Conservation (phyloP, 2,888 invertebrate species). For the Synanthedon tipuliformis region DNA sequence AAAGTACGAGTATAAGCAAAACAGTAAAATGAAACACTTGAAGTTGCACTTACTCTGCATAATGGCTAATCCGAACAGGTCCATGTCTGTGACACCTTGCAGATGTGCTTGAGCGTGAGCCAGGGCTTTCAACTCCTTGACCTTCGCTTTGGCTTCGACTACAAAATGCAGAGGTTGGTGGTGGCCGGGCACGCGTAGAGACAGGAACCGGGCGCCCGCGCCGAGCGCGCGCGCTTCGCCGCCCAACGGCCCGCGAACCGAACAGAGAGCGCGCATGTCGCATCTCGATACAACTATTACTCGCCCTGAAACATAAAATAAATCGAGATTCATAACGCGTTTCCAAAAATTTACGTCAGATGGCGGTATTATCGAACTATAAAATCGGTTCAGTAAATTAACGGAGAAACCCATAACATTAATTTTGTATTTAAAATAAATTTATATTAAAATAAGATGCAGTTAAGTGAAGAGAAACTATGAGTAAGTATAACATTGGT, state of each 20-base stretch:
- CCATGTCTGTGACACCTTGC: slow-evolving; percentile 85
- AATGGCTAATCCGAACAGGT: slow-evolving; percentile 87
- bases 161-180: slow-evolving; percentile 63
- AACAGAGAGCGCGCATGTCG: slow-evolving; percentile 82
- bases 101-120: slow-evolving; percentile 84
- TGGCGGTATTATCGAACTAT: too few relatives aligned
- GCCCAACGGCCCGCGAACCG: slow-evolving; percentile 85
- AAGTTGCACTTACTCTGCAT: slow-evolving; percentile 75
- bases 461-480: too few relatives aligned
- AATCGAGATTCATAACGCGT: not conserved
- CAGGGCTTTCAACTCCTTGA: slow-evolving; percentile 84
- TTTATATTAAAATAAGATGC: too few relatives aligned
- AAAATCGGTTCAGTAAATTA: too few relatives aligned
- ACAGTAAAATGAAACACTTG: not conserved
- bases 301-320: slow-evolving; percentile 28
- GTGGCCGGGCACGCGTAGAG: slow-evolving; percentile 73
- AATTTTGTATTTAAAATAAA: too few relatives aligned
- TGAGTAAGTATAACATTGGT: too few relatives aligned
- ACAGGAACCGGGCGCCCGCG: slow-evolving; percentile 74
- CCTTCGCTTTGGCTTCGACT: slow-evolving; percentile 84
- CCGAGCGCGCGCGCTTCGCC: slow-evolving; percentile 77
- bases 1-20: too few relatives aligned
- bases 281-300: slow-evolving; percentile 67
- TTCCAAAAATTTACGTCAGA: too few relatives aligned
- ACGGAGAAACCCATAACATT: too few relatives aligned